Percentiles rank a stretch among this genome's conserved stretches.
Evolutionary conservation across 2,888 invertebrate genomes (phyloP).

Genomic region (Andricus curvator): DNA sequence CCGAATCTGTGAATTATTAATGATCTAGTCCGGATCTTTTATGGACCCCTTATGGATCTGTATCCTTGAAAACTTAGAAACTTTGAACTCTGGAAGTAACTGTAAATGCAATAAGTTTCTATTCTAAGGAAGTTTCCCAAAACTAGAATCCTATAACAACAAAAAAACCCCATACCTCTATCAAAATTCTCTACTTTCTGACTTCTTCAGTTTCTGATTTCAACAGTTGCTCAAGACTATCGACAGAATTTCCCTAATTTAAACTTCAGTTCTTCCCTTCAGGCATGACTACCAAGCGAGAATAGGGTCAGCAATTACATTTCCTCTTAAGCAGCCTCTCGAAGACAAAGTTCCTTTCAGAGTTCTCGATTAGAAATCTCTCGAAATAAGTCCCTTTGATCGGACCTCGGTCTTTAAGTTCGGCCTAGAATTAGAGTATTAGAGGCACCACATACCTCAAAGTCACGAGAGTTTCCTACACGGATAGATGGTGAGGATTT

Average conservation of each 20-base stretch:
- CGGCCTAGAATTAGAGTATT: constrained; percentile 37
- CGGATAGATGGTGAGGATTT: constrained; percentile 64
- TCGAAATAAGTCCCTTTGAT: constrained; percentile 44
- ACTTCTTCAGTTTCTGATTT: no score
- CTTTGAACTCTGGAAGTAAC: no score
- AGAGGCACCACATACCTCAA: constrained; percentile 24
- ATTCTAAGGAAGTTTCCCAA: no score
- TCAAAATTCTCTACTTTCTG: no score
- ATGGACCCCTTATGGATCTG: no score
- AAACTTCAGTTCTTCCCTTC: not conserved
- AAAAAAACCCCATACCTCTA: no score
- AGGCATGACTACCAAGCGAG: not conserved
- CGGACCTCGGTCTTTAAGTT: not conserved
- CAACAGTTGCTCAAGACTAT: not conserved
- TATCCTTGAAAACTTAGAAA: no score
- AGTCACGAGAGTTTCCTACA: constrained; percentile 6
- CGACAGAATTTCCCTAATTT: not conserved
- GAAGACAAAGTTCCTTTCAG: constrained; percentile 8
- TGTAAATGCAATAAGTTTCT: no score
- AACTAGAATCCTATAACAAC: no score
- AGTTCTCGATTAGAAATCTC: constrained; percentile 37
- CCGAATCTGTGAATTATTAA: no score
- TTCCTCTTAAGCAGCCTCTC: constrained; percentile 26
- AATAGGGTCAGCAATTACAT: constrained; percentile 24
- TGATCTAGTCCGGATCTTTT: no score